Percentiles rank a stretch among this genome's conserved stretches.
Conservation (phyloP, 2,113 vertebrate species). For the Psittacula cyanocephala region DNA sequence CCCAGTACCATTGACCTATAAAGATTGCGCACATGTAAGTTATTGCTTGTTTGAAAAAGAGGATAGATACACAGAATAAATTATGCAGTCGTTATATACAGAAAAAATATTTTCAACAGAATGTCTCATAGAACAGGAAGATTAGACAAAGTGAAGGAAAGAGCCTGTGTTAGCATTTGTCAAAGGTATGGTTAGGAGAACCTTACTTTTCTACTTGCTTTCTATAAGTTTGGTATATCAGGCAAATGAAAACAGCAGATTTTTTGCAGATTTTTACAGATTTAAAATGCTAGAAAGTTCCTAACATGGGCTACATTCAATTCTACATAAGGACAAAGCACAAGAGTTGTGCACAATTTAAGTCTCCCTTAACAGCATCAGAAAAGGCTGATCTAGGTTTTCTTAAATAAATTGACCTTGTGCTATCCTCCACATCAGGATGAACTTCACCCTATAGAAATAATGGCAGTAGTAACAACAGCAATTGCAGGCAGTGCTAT, state of each 20-base stretch:
- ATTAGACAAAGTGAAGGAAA: neutral
- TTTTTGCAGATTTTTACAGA: neutral
- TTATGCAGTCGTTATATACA: neutral
- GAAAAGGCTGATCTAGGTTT: neutral
- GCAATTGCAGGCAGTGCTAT: neutral
- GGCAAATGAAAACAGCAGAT: neutral
- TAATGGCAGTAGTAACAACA: slow-evolving; percentile 1
- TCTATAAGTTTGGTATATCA: neutral
- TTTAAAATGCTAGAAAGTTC: neutral
- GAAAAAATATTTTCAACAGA: neutral
- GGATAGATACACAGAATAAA: neutral
- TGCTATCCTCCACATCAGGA: neutral
- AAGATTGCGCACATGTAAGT: neutral
- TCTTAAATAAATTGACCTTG: slow-evolving; percentile 23
- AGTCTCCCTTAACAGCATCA: neutral
- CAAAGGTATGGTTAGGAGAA: neutral
- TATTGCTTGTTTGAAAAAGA: neutral
- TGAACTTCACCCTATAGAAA: neutral
- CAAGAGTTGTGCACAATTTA: neutral
- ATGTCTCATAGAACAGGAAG: neutral
- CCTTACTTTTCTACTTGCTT: neutral
- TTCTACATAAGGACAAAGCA: neutral
- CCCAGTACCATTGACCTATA: neutral
- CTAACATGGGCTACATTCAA: neutral
- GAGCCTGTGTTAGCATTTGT: neutral